Evolutionary conservation across 2,888 invertebrate species (phyloP).

Genomic region (Melinaea menophilus): DNA sequence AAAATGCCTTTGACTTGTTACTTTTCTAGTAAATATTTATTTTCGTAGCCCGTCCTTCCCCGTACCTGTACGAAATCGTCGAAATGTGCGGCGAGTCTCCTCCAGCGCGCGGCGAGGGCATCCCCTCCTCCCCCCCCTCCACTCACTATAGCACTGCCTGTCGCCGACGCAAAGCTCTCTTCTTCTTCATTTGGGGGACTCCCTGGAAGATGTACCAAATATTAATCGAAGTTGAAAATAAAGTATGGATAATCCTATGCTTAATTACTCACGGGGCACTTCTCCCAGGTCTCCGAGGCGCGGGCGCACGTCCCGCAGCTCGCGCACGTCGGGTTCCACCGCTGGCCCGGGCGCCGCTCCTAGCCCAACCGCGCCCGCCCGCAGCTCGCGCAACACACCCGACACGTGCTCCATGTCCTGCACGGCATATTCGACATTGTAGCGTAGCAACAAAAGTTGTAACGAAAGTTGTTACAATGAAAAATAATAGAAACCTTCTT

Average conservation of each 20-base stretch:
- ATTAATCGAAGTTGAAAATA: neutral
- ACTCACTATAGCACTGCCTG: constrained; percentile 27
- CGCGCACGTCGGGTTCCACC: constrained; percentile 24
- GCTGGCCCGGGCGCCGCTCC: constrained; percentile 20
- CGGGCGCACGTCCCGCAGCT: constrained; percentile 28
- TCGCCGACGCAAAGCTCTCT: constrained; percentile 57
- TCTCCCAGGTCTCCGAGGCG: constrained; percentile 36
- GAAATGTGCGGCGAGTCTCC: constrained; percentile 90
- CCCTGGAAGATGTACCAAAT: constrained; percentile 35
- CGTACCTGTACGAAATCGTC: constrained; percentile 86
- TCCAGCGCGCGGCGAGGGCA: constrained; percentile 82
- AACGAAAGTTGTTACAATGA: too few species aligned
- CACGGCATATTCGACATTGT: too few species aligned
- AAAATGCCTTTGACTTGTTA: too few species aligned
- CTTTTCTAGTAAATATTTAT: too few species aligned
- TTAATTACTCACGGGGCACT: constrained; percentile 53
- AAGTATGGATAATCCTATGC: neutral
- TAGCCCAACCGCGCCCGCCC: constrained; percentile 40
- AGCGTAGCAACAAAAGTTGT: too few species aligned
- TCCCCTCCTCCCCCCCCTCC: constrained; percentile 42
- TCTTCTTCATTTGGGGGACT: constrained; percentile 42
- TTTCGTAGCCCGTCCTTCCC: too few species aligned
- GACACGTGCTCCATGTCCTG: constrained; percentile 85
- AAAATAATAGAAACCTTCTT: constrained; percentile 37
- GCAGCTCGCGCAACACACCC: constrained; percentile 71